Percentiles rank a stretch among this genome's conserved stretches.
Evolutionary conservation across 1,140 invertebrate genomes (phyloP).

Genomic region (Pectinophora gossypiella): DNA sequence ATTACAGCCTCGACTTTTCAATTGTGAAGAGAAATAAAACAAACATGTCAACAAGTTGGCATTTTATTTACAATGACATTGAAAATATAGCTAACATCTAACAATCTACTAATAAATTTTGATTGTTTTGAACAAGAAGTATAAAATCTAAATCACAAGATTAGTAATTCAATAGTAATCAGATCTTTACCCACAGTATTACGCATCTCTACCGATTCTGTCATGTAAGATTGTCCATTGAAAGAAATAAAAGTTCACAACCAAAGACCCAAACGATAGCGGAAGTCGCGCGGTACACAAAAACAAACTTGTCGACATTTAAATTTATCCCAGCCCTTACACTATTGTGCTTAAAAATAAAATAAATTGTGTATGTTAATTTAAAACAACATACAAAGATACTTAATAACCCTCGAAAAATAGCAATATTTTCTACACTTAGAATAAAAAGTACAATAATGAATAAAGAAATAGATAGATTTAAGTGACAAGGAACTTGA

Average conservation of each 20-base stretch:
- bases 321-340: constrained; percentile 47
- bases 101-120: constrained; percentile 69
- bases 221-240: neutral
- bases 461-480: constrained; percentile 32
- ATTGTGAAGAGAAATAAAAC: constrained; percentile 45
- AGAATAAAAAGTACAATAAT: constrained; percentile 35
- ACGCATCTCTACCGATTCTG: neutral
- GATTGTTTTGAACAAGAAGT: constrained; percentile 74
- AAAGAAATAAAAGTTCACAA: constrained; percentile 26
- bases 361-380: constrained; percentile 37
- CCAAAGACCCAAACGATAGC: constrained; percentile 26
- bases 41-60: constrained; percentile 71
- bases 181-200: constrained; percentile 35
- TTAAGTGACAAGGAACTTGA: constrained; percentile 55
- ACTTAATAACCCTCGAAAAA: constrained; percentile 59
- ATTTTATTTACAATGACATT: constrained; percentile 76
- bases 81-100: constrained; percentile 75
- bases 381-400: constrained; percentile 39
- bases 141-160: constrained; percentile 76
- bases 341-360: constrained; percentile 65
- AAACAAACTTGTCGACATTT: constrained; percentile 39
- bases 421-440: constrained; percentile 51
- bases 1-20: neutral
- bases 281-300: constrained; percentile 21
- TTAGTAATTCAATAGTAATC: constrained; percentile 61